Evolutionary conservation across 53 echinoderm and acorn worm species (phyloP).

Genomic region (Apostichopus leukothele): DNA sequence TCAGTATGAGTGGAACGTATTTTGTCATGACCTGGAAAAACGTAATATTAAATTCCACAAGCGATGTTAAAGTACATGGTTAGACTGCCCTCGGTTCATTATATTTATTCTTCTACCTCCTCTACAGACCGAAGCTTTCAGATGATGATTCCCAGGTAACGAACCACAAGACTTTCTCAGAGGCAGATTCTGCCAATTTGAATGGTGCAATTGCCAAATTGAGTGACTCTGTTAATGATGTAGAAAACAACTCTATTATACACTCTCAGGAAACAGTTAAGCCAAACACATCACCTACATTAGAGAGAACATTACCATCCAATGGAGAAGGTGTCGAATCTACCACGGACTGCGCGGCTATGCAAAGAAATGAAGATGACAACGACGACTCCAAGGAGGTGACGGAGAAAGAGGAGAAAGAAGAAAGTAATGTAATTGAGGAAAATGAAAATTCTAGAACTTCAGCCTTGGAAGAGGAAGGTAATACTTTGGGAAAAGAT

Average conservation of each 20-base stretch:
- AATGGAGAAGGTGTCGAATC: slow-evolving; percentile 24
- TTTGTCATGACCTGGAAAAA: no score
- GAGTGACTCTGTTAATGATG: slow-evolving; percentile 43
- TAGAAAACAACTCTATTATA: slow-evolving; percentile 35
- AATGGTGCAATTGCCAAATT: slow-evolving; percentile 46
- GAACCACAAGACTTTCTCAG: slow-evolving; percentile 42
- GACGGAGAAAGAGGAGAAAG: not conserved
- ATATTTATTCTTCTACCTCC: not conserved
- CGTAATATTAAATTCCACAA: no score
- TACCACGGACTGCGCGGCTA: slow-evolving; percentile 13
- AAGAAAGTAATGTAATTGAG: slow-evolving; percentile 18
- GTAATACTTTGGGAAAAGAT: slow-evolving; percentile 1
- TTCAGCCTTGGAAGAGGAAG: slow-evolving; percentile 6
- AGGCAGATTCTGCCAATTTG: slow-evolving; percentile 27
- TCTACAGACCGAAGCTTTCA: slow-evolving; percentile 35
- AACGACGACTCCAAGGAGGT: not conserved
- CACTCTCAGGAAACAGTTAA: slow-evolving; percentile 39
- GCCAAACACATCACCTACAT: slow-evolving; percentile 25
- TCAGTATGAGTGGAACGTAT: no score
- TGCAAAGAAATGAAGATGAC: not conserved
- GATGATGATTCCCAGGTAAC: slow-evolving; percentile 43
- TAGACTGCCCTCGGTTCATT: no score
- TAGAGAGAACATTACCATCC: slow-evolving; percentile 34
- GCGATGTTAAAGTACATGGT: no score
- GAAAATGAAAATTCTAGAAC: slow-evolving; percentile 25